A percentile compares a stretch with the other conserved stretches of the same genome.
Evolutionary conservation across 2,888 invertebrate genomes (phyloP).

Genomic region (Watsonalla binaria): DNA sequence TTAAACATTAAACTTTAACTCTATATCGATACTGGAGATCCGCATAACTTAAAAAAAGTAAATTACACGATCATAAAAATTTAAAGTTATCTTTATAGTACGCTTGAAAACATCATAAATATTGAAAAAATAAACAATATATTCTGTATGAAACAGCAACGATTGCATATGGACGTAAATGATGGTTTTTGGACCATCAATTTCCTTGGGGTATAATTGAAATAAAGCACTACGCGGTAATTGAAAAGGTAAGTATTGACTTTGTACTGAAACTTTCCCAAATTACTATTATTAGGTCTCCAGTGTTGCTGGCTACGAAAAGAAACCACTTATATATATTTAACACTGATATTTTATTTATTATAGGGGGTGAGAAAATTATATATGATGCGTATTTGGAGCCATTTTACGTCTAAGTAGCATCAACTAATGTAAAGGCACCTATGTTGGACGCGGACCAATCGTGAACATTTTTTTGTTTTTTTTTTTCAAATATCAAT

Average conservation of each 20-base stretch:
- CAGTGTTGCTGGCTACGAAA: not conserved
- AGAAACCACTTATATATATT: not conserved
- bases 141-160: slow-evolving; percentile 16
- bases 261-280: slow-evolving; percentile 38
- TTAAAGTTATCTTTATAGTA: slow-evolving; percentile 4
- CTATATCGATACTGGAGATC: not conserved
- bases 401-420: no score
- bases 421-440: no score
- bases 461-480: no score
- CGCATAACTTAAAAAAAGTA: not conserved
- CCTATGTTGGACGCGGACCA: no score
- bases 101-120: slow-evolving; percentile 7
- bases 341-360: no score
- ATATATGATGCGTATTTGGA: no score
- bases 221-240: slow-evolving; percentile 42
- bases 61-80: not conserved
- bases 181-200: slow-evolving; percentile 37
- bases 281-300: slow-evolving; percentile 34
- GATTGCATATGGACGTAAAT: slow-evolving; percentile 32
- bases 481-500: no score
- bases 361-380: no score
- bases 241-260: slow-evolving; percentile 34
- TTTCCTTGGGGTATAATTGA: slow-evolving; percentile 47
- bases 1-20: not conserved
- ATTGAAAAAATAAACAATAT: not conserved